Conservation (phyloP, 2,113 vertebrate genomes). For the Microcebus griseorufus region DNA sequence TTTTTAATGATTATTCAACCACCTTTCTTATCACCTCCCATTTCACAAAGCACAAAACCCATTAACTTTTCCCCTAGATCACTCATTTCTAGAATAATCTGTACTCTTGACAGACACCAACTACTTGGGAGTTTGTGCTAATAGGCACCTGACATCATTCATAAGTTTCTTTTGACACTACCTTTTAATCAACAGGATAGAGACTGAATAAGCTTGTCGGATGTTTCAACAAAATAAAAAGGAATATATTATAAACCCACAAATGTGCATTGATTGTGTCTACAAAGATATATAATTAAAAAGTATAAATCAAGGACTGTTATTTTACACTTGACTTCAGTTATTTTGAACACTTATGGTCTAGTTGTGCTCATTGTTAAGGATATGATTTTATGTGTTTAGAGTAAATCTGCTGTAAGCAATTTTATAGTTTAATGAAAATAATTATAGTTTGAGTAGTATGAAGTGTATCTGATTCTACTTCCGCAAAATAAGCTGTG, state of each 20-base stretch:
- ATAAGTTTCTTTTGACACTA: slow-evolving; percentile 82
- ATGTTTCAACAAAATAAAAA: slow-evolving; percentile 79
- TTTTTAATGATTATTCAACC: slow-evolving; percentile 57
- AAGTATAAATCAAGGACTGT: slow-evolving; percentile 84
- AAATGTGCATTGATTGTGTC: slow-evolving; percentile 84
- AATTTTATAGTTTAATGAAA: slow-evolving; percentile 89
- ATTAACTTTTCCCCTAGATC: slow-evolving; percentile 48
- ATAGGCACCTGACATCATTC: slow-evolving; percentile 83
- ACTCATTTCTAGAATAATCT: slow-evolving; percentile 78
- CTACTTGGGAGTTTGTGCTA: slow-evolving; percentile 82
- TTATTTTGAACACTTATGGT: slow-evolving; percentile 83
- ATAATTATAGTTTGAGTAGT: slow-evolving; percentile 88
- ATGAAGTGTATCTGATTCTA: slow-evolving; percentile 85
- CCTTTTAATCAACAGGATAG: slow-evolving; percentile 84
- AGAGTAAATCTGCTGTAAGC: slow-evolving; percentile 84
- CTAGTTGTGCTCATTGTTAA: slow-evolving; percentile 82
- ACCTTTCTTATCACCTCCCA: slow-evolving; percentile 62
- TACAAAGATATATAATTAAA: slow-evolving; percentile 87
- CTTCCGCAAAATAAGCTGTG: slow-evolving; percentile 83
- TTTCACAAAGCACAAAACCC: slow-evolving; percentile 68
- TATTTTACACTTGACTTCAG: slow-evolving; percentile 87
- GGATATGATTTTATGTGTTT: slow-evolving; percentile 80
- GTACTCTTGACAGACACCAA: slow-evolving; percentile 79
- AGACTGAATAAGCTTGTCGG: slow-evolving; percentile 79
- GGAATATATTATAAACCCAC: slow-evolving; percentile 76